Evolutionary conservation across 1,140 invertebrate genomes (phyloP), one percentile per base, ranked within the genome.

Genomic region (Drosophila cardini): DNA sequence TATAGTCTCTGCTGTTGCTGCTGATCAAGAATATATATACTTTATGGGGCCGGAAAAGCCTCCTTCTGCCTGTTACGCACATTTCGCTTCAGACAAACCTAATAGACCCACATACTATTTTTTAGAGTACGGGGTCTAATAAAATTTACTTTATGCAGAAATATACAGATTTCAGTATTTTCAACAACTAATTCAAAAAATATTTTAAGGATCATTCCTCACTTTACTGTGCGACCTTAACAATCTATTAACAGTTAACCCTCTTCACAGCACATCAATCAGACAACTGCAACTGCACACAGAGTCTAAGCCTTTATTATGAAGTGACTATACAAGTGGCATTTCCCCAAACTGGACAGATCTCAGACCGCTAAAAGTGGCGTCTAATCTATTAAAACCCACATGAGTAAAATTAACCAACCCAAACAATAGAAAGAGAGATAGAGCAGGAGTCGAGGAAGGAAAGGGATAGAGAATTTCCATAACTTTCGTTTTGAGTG

Each of bases 331-430:
- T 36, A 57, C 40, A 42, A 30, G n/a, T 30, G 36, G 43, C 42
- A n/a, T 36, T 46, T 52, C 40, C 45, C 16, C 42, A 34, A 38
- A 46, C 38, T 45, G 48, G 26, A 32, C 52, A 63, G 1, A 0
- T 13, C 50, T 40, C 68, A 21, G 21, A 11, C 21, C 26, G 38
- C 18, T 11, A 26, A 30, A 40, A 58, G 43, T 40, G 42, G 15
- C 52, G 62, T 82, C 70, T 78, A 85, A 82, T 85, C 82, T 86
- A 86, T 86, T 81, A 77, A 77, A 60, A 81, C 61, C 76, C 65
- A 57, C 56, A 69, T 65, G 52, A 67, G 72, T 40, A 53, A 71
- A 67, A 78, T 79, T 80, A 85, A 64, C 69, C 52, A 63, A 52
- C 2, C 16, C 18, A 18, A 67, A 72, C 69, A 72, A 65, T 57